These are phyloP conservation scores for Notamacropus eugenii DNA, from an alignment of 2,797 vertebrate species.

Conservation along the genomic window DNA sequence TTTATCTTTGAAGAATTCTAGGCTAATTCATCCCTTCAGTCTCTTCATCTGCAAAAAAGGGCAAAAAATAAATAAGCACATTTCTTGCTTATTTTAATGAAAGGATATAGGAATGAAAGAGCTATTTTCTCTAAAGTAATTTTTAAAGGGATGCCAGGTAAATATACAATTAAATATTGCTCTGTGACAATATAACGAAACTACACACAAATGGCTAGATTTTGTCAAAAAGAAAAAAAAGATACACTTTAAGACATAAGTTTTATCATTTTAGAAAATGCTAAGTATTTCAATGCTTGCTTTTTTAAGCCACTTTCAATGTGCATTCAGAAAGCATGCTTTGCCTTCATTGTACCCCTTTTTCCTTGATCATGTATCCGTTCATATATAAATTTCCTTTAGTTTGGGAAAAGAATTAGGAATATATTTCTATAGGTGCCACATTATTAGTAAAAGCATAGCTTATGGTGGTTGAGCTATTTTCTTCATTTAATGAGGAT, in stretches of 20 bases:
- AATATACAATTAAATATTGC: not conserved
- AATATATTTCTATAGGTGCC: not conserved
- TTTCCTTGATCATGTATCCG: not conserved
- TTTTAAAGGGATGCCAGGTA: not conserved
- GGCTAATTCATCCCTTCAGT: not conserved
- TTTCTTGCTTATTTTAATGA: not conserved
- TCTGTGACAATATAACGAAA: not conserved
- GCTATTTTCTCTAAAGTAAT: not conserved
- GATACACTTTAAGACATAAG: not conserved
- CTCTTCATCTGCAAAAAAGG: not conserved
- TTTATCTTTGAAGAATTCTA: not conserved
- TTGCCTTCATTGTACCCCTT: not conserved
- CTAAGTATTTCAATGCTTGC: not conserved
- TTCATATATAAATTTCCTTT: not conserved
- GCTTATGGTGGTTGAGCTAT: not conserved
- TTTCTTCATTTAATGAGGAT: conserved; percentile 24
- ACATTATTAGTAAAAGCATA: conserved; percentile 24
- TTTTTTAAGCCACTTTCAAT: not conserved
- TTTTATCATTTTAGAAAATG: not conserved
- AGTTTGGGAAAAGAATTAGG: not conserved
- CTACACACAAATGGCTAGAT: not conserved
- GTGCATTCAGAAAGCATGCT: not conserved
- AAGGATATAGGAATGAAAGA: not conserved
- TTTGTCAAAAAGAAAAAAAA: not conserved
- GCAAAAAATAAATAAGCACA: not conserved